These are phyloP conservation scores for Phasia obesa DNA, from an alignment of 2,888 invertebrate genomes.

Conservation along the genomic window DNA sequence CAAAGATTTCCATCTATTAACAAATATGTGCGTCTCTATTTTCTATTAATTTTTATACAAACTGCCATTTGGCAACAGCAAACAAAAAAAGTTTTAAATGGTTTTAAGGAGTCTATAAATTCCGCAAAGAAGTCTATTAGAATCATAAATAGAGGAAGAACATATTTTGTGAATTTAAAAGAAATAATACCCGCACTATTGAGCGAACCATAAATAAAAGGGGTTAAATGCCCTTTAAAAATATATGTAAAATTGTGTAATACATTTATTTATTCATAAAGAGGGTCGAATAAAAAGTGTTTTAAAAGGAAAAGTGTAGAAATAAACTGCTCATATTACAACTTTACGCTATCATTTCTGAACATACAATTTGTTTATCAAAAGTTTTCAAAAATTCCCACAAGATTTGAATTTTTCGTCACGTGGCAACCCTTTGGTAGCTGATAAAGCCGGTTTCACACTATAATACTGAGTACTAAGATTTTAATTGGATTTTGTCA, in stretches of 20 bases:
- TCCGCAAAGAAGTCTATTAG: constrained; percentile 24
- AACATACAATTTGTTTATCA: background rate
- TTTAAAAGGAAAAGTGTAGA: too few relatives aligned
- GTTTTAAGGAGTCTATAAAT: constrained; percentile 51
- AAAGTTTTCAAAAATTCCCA: too few relatives aligned
- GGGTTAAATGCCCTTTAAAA: constrained; percentile 45
- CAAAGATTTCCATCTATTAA: constrained; percentile 29
- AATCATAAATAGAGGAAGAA: constrained; percentile 31
- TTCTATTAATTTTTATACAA: constrained; percentile 37
- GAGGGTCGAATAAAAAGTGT: constrained; percentile 11
- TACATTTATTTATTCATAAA: constrained; percentile 11
- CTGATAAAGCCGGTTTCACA: too few relatives aligned
- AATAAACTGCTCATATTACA: background rate
- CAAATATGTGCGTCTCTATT: background rate
- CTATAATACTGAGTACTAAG: too few relatives aligned
- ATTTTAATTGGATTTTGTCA: too few relatives aligned
- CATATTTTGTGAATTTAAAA: constrained; percentile 52
- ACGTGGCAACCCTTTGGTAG: too few relatives aligned
- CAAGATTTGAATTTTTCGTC: too few relatives aligned
- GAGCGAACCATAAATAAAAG: constrained; percentile 44
- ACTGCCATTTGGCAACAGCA: background rate
- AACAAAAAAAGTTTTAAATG: constrained; percentile 12
- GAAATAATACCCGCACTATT: background rate
- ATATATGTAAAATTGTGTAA: constrained; percentile 23
- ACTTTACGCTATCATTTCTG: background rate